Evolutionary conservation across 2,888 invertebrate genomes (phyloP).

Genomic region (Sesia apiformis): DNA sequence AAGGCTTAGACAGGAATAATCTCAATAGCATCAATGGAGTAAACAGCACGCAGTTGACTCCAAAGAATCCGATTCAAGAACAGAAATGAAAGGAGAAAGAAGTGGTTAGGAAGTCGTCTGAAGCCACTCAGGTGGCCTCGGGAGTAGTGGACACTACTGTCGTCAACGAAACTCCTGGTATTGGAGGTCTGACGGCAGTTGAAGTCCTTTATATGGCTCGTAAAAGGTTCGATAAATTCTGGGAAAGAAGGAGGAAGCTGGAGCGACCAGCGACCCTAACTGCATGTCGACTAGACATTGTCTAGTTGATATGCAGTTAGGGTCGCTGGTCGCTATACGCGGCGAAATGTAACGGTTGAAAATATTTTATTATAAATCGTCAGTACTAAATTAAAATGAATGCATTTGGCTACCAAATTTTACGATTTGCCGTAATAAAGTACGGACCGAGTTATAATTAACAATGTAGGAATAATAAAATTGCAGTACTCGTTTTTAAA

Average conservation of each 20-base stretch:
- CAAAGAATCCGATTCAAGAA: constrained; percentile 54
- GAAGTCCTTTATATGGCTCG: constrained; percentile 88
- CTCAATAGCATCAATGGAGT: constrained; percentile 34
- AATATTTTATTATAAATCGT: too few relatives aligned
- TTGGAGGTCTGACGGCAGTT: constrained; percentile 76
- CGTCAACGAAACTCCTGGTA: constrained; percentile 51
- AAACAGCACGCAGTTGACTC: constrained; percentile 54
- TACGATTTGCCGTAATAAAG: too few relatives aligned
- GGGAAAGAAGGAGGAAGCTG: constrained; percentile 82
- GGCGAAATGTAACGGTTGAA: too few relatives aligned
- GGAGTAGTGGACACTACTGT: constrained; percentile 73
- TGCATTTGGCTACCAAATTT: too few relatives aligned
- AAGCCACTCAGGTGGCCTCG: constrained; percentile 68
- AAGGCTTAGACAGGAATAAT: constrained; percentile 47
- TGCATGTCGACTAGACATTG: too few relatives aligned
- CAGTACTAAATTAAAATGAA: too few relatives aligned
- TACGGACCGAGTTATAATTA: too few relatives aligned
- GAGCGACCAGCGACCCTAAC: too few relatives aligned
- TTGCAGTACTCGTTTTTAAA: too few relatives aligned
- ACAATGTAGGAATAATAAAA: too few relatives aligned
- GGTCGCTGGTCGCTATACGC: too few relatives aligned
- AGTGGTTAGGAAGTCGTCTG: constrained; percentile 60
- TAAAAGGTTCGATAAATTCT: constrained; percentile 88
- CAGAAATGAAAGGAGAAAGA: constrained; percentile 45
- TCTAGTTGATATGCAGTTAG: constrained; percentile 30